These are phyloP conservation scores for Desmodus rotundus DNA, from an alignment of 2,113 vertebrate genomes.

Conservation along the genomic window DNA sequence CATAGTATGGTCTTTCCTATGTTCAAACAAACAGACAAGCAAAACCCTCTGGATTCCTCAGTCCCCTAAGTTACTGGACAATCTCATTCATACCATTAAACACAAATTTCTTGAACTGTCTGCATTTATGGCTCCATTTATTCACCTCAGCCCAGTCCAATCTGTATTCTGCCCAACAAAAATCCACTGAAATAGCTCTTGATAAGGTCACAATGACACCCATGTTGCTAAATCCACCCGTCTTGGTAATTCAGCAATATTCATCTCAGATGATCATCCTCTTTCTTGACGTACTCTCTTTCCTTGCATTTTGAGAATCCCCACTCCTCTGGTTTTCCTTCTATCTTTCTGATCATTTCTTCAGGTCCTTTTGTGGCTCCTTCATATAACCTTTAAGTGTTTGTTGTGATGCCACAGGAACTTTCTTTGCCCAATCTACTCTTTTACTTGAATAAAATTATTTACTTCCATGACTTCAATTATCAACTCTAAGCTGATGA, in stretches of 20 bases:
- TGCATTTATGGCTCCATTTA: constrained; percentile 42
- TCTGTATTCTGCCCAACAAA: constrained; percentile 27
- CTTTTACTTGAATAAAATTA: constrained; percentile 4
- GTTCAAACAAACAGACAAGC: neutral
- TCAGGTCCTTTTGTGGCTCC: neutral
- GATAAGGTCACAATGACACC: constrained; percentile 41
- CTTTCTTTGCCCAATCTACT: neutral
- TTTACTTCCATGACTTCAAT: neutral
- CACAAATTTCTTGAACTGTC: constrained; percentile 27
- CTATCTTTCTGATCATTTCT: neutral
- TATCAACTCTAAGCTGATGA: neutral
- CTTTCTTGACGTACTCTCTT: neutral
- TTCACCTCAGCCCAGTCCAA: constrained; percentile 49
- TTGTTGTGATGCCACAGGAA: neutral
- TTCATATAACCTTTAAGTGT: neutral
- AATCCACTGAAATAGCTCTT: constrained; percentile 40
- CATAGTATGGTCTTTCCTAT: neutral
- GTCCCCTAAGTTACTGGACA: neutral
- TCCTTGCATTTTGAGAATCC: neutral
- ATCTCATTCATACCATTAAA: neutral
- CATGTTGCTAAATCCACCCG: constrained; percentile 28
- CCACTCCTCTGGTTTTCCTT: neutral
- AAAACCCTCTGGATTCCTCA: neutral
- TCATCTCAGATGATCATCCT: constrained; percentile 6
- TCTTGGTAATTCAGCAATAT: constrained; percentile 5